A percentile compares a stretch with the other conserved stretches of the same genome.
Conservation (phyloP, 2,113 vertebrate genomes). For the Centropristis striata region DNA sequence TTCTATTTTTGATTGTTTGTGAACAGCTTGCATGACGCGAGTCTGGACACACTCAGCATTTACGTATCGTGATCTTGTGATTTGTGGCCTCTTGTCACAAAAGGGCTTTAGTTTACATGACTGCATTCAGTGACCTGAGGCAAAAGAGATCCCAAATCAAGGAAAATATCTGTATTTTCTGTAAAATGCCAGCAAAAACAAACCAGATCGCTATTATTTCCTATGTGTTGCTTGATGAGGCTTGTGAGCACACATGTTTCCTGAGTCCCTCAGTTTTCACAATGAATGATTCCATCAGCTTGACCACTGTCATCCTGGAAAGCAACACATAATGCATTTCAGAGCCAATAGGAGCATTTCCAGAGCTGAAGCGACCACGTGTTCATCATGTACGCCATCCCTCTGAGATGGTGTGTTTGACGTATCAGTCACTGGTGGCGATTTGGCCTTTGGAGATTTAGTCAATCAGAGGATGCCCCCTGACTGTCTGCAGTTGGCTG, state of each 20-base stretch:
- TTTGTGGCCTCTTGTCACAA: slow-evolving; percentile 67
- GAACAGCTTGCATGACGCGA: slow-evolving; percentile 45
- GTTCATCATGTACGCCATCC: slow-evolving; percentile 17
- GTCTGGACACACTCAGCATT: slow-evolving; percentile 49
- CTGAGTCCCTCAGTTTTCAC: slow-evolving; percentile 21
- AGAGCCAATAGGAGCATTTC: slow-evolving; percentile 24
- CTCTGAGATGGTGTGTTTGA: slow-evolving; percentile 9
- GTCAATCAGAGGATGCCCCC: slow-evolving; percentile 9
- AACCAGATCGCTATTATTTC: slow-evolving; percentile 34
- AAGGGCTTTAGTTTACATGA: slow-evolving; percentile 80
- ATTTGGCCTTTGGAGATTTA: slow-evolving; percentile 39
- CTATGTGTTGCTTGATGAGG: slow-evolving; percentile 38
- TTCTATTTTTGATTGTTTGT: slow-evolving; percentile 63
- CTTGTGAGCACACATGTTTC: slow-evolving; percentile 33
- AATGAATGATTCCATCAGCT: slow-evolving; percentile 3
- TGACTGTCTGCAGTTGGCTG: slow-evolving; percentile 35
- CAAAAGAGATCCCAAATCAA: slow-evolving; percentile 52
- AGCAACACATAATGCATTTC: slow-evolving; percentile 22
- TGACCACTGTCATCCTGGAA: slow-evolving; percentile 37
- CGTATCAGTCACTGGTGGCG: slow-evolving; percentile 10
- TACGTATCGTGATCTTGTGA: slow-evolving; percentile 55
- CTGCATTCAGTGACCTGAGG: slow-evolving; percentile 64
- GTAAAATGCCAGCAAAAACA: slow-evolving; percentile 54
- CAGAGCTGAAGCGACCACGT: slow-evolving; percentile 19
- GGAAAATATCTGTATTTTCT: slow-evolving; percentile 50